These are phyloP conservation scores for Limnephilus marmoratus DNA, from an alignment of 2,888 invertebrate genomes.

Conservation along the genomic window DNA sequence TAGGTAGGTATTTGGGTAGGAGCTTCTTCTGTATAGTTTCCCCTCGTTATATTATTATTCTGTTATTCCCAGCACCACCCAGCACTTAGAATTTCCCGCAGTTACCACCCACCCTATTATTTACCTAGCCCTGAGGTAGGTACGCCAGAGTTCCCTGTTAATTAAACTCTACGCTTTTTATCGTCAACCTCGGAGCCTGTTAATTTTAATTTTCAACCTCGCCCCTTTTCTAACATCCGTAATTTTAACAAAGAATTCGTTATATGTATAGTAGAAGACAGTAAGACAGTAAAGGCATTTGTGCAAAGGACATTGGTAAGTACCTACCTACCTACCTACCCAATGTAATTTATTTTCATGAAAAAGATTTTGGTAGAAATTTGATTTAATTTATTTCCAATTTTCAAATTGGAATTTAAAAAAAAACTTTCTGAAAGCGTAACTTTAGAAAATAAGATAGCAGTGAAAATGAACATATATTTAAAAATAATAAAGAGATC, in stretches of 20 bases:
- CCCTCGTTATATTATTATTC: not conserved
- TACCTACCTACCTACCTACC: too few relatives aligned
- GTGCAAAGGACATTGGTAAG: not conserved
- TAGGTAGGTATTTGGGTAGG: not conserved
- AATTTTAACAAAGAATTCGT: not conserved
- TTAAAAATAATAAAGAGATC: too few relatives aligned
- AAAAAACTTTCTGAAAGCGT: too few relatives aligned
- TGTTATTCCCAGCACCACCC: not conserved
- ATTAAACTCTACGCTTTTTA: conserved; percentile 34
- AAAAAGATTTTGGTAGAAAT: too few relatives aligned
- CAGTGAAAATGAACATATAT: too few relatives aligned
- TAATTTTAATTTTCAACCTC: conserved; percentile 40
- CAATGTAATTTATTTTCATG: not conserved
- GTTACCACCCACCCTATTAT: conserved; percentile 20
- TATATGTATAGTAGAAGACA: not conserved
- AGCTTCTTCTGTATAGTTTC: not conserved
- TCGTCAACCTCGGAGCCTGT: conserved; percentile 15
- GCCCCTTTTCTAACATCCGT: not conserved
- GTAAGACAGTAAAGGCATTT: not conserved
- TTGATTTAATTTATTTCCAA: too few relatives aligned
- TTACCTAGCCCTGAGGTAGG: conserved; percentile 17
- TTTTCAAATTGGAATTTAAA: too few relatives aligned
- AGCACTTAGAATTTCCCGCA: not conserved
- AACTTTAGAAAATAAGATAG: too few relatives aligned
- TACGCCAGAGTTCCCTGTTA: conserved; percentile 26